Evolutionary conservation across 2,888 invertebrate genomes (phyloP).

Genomic region (Rotaria magnacalcarata): DNA sequence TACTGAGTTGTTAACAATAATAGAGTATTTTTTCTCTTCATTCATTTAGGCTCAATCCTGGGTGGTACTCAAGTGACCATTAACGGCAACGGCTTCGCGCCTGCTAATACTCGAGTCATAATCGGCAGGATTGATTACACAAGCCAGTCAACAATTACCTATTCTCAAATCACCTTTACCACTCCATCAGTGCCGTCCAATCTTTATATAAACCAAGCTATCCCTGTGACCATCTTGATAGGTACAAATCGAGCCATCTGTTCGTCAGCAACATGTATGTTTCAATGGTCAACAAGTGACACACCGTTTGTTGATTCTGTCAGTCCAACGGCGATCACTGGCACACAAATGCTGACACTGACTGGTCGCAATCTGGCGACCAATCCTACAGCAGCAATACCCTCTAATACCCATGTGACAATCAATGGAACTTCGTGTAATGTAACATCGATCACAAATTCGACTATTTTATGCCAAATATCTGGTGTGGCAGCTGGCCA

Average conservation of each 20-base stretch:
- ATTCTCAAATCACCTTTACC: background rate
- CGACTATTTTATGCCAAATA: background rate
- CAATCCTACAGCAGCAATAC: no score
- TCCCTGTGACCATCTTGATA: background rate
- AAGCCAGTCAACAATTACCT: background rate
- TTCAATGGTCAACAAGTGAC: background rate
- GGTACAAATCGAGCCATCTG: background rate
- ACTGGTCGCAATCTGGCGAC: background rate
- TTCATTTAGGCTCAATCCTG: background rate
- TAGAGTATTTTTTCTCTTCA: background rate
- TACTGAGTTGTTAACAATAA: background rate
- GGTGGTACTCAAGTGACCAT: background rate
- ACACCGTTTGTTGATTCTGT: background rate
- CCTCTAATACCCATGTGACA: background rate
- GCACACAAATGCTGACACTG: background rate
- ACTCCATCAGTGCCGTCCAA: background rate
- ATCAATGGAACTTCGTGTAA: background rate
- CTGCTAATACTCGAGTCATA: background rate
- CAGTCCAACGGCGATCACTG: background rate
- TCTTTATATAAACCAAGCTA: background rate
- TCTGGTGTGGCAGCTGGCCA: background rate
- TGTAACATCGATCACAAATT: background rate
- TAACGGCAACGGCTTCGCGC: background rate
- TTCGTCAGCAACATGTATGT: background rate
- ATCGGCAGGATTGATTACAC: conserved; percentile 16